These are phyloP conservation scores for Anhinga anhinga DNA, from an alignment of 2,113 vertebrate species.

Conservation along the genomic window DNA sequence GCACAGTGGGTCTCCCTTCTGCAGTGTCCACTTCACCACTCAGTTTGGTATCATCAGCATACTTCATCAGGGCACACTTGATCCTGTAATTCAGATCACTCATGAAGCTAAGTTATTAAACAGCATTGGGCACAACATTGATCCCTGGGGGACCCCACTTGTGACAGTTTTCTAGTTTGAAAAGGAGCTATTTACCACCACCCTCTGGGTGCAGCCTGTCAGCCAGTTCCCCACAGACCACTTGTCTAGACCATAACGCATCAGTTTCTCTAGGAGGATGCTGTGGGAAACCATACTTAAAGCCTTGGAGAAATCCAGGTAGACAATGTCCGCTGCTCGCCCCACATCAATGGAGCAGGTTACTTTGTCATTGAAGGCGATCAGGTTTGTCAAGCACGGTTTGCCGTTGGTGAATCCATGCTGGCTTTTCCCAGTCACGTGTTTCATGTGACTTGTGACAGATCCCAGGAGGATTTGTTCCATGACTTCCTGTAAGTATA, in stretches of 20 bases:
- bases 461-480: neutral
- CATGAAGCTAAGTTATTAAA: neutral
- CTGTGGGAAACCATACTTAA: neutral
- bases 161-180: neutral
- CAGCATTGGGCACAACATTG: too few species aligned
- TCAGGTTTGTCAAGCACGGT: neutral
- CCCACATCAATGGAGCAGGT: neutral
- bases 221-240: neutral
- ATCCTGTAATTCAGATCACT: neutral
- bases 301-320: neutral
- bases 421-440: neutral
- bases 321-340: neutral
- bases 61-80: neutral
- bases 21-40: neutral
- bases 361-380: neutral
- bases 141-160: neutral
- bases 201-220: neutral
- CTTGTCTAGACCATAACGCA: neutral
- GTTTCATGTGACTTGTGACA: neutral
- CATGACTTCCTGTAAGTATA: neutral
- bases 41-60: neutral
- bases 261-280: neutral
- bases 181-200: neutral
- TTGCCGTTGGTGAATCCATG: neutral
- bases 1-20: neutral